Evolutionary conservation across 1,140 invertebrate genomes (phyloP).

Genomic region (Apis cerana): DNA sequence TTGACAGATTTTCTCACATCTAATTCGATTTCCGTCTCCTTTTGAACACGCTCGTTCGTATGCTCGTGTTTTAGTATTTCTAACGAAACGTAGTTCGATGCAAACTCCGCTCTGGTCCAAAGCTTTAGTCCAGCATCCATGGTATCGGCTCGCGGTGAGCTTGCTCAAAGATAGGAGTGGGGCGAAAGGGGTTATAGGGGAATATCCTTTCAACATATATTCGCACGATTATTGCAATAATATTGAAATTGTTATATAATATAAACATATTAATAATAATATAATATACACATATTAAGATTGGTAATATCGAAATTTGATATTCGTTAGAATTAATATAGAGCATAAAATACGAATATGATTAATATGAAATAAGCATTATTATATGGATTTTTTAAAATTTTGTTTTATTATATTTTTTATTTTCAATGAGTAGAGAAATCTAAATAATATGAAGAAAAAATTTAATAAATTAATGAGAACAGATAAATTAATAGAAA

Average conservation of each 20-base stretch:
- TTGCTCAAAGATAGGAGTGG: conserved; percentile 23
- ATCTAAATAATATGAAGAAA: no score
- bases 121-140: conserved; percentile 28
- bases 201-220: not conserved
- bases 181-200: conserved; percentile 3
- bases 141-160: conserved; percentile 14
- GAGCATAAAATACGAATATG: not conserved
- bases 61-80: not conserved
- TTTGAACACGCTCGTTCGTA: not conserved
- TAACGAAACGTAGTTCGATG: not conserved
- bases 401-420: no score
- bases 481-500: no score
- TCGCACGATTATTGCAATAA: not conserved
- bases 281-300: no score
- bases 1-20: not conserved
- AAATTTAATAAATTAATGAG: no score
- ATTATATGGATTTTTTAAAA: not conserved
- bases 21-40: not conserved
- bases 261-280: no score
- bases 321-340: not conserved
- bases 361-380: not conserved
- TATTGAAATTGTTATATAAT: not conserved
- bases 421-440: no score
- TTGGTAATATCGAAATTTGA: not conserved
- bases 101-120: not conserved